Evolutionary conservation across 2,113 vertebrate species (phyloP).

Genomic region (Eurypyga helias): DNA sequence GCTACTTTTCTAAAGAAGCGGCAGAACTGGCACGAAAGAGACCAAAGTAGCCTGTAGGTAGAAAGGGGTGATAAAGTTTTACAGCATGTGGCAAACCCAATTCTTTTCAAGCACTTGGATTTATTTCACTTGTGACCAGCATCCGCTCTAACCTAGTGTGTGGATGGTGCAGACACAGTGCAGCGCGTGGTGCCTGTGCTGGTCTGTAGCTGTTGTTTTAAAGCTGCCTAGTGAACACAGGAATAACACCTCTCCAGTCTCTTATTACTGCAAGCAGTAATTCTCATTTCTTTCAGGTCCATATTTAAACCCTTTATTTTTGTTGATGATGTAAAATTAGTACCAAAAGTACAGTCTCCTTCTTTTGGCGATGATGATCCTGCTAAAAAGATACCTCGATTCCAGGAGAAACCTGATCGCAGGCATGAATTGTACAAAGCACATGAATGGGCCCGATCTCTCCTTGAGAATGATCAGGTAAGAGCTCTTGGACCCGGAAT

Average conservation of each 20-base stretch:
- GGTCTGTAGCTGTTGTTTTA: neutral
- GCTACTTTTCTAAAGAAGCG: neutral
- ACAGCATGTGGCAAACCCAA: neutral
- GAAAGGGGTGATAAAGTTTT: neutral
- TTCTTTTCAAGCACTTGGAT: neutral
- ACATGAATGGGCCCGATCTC: conserved; percentile 74
- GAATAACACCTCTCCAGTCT: neutral
- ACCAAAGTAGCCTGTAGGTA: neutral
- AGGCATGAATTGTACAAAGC: conserved; percentile 83
- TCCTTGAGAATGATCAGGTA: conserved; percentile 79
- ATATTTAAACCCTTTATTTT: conserved; percentile 89
- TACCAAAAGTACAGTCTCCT: conserved; percentile 82
- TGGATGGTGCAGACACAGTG: neutral
- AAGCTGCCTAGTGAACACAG: neutral
- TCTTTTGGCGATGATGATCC: conserved; percentile 78
- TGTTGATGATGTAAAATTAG: conserved; percentile 80
- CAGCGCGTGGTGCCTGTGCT: neutral
- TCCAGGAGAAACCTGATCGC: conserved; percentile 81
- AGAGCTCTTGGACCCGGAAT: neutral
- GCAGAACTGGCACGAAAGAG: neutral
- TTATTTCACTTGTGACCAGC: neutral
- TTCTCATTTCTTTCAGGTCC: conserved; percentile 76
- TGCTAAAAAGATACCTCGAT: conserved; percentile 80
- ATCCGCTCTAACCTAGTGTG: neutral
- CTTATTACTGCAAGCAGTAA: neutral